phyloP scores from a whole-genome alignment of 1,140 invertebrate species.

The Dufourea novaeangliae region DNA sequence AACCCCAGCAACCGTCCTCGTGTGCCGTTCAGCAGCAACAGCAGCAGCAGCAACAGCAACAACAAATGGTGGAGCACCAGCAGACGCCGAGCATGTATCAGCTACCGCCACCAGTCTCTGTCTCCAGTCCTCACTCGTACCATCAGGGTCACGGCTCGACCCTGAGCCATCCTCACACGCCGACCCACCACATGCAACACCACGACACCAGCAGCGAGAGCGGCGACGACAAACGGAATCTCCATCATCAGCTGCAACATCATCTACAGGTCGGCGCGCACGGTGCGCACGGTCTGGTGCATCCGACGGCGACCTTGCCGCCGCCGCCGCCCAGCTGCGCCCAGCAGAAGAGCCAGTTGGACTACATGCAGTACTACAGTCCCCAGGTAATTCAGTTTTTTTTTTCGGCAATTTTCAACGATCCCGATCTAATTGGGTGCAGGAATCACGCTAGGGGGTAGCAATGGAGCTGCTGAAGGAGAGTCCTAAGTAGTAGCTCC shows the following conservation, averaged over 20 bases:
- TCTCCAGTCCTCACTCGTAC: conserved; percentile 79
- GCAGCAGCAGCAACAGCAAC: conserved; percentile 75
- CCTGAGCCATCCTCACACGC: conserved; percentile 74
- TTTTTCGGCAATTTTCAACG: not conserved
- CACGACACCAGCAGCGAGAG: conserved; percentile 80
- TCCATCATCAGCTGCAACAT: conserved; percentile 79
- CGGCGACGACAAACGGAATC: conserved; percentile 79
- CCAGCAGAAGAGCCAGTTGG: conserved; percentile 79
- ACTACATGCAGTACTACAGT: conserved; percentile 80
- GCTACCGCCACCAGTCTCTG: conserved; percentile 78
- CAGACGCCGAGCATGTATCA: conserved; percentile 81
- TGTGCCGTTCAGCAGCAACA: conserved; percentile 71
- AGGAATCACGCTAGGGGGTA: no score
- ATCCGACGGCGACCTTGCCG: conserved; percentile 77
- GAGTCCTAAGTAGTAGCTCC: no score
- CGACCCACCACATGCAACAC: conserved; percentile 78
- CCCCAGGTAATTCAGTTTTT: no score
- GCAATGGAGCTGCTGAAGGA: no score
- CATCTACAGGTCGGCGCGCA: conserved; percentile 76
- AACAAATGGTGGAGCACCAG: conserved; percentile 75
- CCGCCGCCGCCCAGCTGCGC: conserved; percentile 78
- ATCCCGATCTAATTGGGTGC: no score
- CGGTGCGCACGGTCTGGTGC: conserved; percentile 74
- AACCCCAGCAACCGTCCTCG: conserved; percentile 66
- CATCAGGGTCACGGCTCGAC: conserved; percentile 74